A percentile compares a stretch with the other conserved stretches of the same genome.
phyloP scores from a whole-genome alignment of 2,888 invertebrate species.

The Sinhomidia bicolor region DNA sequence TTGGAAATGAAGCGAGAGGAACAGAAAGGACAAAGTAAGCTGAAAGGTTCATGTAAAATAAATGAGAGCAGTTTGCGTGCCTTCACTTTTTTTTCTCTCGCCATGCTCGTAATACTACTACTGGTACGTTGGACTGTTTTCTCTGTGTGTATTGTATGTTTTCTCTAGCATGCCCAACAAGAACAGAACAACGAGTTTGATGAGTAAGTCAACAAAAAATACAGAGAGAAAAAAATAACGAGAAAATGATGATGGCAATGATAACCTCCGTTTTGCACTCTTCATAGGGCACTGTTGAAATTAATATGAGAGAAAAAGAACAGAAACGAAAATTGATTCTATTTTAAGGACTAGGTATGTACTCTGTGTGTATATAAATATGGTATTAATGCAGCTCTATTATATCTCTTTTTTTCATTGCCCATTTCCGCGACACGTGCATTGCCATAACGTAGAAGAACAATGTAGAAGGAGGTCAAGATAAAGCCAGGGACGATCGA shows the following conservation, averaged over 20 bases:
- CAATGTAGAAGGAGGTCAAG: background rate
- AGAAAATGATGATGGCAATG: too few species aligned
- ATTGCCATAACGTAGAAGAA: background rate
- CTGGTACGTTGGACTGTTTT: too few species aligned
- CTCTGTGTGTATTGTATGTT: too few species aligned
- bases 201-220: too few species aligned
- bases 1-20: background rate
- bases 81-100: background rate
- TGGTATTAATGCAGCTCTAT: background rate
- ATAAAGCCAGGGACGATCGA: conserved; percentile 19
- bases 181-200: too few species aligned
- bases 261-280: too few species aligned
- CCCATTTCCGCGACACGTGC: background rate
- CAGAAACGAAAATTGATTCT: background rate
- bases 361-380: too few species aligned
- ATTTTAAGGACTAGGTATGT: too few species aligned
- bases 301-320: background rate
- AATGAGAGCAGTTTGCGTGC: conserved; percentile 30
- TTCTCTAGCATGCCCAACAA: too few species aligned
- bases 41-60: conserved; percentile 1
- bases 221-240: too few species aligned
- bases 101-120: background rate
- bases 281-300: too few species aligned
- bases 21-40: background rate
- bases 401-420: conserved; percentile 3